phyloP scores from a whole-genome alignment of 92 coral and sea anemone species.

The Hydrozoanthus gracilis region DNA sequence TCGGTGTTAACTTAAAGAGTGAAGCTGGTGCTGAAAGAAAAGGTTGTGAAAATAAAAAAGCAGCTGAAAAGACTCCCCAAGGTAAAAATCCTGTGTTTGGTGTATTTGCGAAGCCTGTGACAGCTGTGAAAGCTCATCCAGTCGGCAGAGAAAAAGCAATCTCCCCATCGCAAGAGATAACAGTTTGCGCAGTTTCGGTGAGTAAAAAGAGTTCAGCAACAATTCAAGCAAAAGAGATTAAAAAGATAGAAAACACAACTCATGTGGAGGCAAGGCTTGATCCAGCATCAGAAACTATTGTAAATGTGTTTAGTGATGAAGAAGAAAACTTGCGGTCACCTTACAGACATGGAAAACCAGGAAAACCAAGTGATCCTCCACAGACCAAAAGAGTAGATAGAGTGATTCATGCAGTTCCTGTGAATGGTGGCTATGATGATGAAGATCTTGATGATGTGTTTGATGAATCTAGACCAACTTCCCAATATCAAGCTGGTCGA shows the following conservation, averaged over 20 bases:
- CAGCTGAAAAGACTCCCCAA: background rate
- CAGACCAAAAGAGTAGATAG: slow-evolving; percentile 38
- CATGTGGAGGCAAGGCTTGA: slow-evolving; percentile 42
- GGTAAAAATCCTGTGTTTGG: slow-evolving; percentile 19
- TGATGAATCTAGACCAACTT: slow-evolving; percentile 36
- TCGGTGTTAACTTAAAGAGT: slow-evolving; percentile 1
- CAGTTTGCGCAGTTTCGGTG: slow-evolving; percentile 32
- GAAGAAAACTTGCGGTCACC: slow-evolving; percentile 40
- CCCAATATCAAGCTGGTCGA: slow-evolving; percentile 2
- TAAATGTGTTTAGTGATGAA: slow-evolving; percentile 33
- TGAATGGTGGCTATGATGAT: slow-evolving; percentile 71
- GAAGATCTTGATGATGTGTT: slow-evolving; percentile 87
- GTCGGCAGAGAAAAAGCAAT: background rate
- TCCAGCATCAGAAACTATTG: slow-evolving; percentile 39
- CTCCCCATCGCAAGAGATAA: slow-evolving; percentile 25
- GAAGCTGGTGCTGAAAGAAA: background rate
- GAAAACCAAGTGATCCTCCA: slow-evolving; percentile 16
- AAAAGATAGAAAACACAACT: slow-evolving; percentile 27
- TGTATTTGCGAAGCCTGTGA: slow-evolving; percentile 19
- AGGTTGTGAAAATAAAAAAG: background rate
- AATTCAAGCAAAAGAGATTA: slow-evolving; percentile 33
- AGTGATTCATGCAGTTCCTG: slow-evolving; percentile 60
- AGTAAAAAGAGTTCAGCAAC: background rate
- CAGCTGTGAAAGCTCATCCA: slow-evolving; percentile 32
- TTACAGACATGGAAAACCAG: slow-evolving; percentile 7